Conservation (phyloP, 2,888 invertebrate genomes). For the Poecilobothrus nobilitatus region DNA sequence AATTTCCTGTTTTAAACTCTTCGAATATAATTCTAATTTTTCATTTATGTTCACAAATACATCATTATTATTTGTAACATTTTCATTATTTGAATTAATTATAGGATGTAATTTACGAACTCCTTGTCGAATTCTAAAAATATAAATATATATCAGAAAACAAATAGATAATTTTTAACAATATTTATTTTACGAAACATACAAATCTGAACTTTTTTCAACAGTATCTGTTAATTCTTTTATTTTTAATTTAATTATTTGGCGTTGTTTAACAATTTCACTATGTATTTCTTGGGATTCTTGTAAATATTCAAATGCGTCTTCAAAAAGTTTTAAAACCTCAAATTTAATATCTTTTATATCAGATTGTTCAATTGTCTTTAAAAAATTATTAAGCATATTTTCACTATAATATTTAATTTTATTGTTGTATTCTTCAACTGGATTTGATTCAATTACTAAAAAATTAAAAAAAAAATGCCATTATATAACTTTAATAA, state of each 20-base stretch:
- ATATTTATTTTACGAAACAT: background rate
- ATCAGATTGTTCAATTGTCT: no score
- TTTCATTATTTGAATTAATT: background rate
- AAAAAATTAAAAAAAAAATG: no score
- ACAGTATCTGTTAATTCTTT: background rate
- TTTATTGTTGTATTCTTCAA: no score
- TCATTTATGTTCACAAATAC: background rate
- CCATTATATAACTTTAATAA: no score
- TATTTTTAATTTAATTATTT: background rate
- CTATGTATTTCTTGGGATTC: background rate
- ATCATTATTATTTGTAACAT: background rate
- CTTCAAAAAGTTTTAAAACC: background rate
- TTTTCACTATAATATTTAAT: no score
- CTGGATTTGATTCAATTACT: no score
- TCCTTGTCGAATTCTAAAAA: background rate
- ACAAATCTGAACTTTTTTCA: background rate
- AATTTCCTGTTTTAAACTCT: background rate
- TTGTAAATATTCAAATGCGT: background rate
- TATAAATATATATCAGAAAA: no score
- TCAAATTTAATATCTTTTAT: background rate
- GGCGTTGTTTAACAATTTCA: background rate
- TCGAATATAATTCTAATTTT: background rate
- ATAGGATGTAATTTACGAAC: background rate
- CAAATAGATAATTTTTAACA: no score
- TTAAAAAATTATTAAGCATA: no score